Percentiles rank a stretch among this genome's conserved stretches.
Conservation (phyloP, 2,113 vertebrate species). For the Dipodomys spectabilis region DNA sequence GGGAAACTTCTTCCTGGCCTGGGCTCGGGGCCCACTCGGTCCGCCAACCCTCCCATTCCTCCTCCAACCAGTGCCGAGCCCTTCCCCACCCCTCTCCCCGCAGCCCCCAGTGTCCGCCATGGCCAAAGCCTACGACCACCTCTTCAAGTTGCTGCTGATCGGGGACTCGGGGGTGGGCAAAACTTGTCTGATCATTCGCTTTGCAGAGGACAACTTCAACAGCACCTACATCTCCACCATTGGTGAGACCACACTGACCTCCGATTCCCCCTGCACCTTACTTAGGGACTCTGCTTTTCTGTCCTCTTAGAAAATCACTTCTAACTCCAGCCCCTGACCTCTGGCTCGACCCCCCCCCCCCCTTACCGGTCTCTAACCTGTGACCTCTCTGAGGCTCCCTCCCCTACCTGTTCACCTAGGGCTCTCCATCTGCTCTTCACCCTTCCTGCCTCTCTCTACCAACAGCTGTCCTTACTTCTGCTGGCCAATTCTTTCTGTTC, state of each 20-base stretch:
- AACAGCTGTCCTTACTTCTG: neutral
- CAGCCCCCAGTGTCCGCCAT: slow-evolving; percentile 72
- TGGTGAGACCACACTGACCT: slow-evolving; percentile 86
- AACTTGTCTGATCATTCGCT: slow-evolving; percentile 96
- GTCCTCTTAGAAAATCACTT: neutral
- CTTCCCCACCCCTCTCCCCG: slow-evolving; percentile 22
- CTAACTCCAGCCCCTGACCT: neutral
- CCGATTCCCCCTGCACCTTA: too few relatives aligned
- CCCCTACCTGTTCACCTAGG: neutral
- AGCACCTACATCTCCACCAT: slow-evolving; percentile 97
- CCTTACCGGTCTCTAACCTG: neutral
- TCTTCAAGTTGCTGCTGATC: slow-evolving; percentile 94
- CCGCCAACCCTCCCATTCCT: slow-evolving; percentile 33
- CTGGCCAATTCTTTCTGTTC: neutral
- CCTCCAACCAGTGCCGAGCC: slow-evolving; percentile 18
- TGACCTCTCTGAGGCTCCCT: neutral
- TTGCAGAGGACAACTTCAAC: slow-evolving; percentile 96
- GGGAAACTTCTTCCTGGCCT: slow-evolving; percentile 79
- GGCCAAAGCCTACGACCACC: slow-evolving; percentile 96
- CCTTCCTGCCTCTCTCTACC: neutral
- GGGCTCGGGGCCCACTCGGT: slow-evolving; percentile 17
- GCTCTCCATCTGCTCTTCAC: neutral
- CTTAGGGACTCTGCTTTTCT: neutral
- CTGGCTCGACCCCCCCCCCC: neutral
- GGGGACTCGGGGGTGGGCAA: slow-evolving; percentile 97